Base-by-base conservation (phyloP, 2,797 vertebrate genomes). In the Alcedo atthis region DNA sequence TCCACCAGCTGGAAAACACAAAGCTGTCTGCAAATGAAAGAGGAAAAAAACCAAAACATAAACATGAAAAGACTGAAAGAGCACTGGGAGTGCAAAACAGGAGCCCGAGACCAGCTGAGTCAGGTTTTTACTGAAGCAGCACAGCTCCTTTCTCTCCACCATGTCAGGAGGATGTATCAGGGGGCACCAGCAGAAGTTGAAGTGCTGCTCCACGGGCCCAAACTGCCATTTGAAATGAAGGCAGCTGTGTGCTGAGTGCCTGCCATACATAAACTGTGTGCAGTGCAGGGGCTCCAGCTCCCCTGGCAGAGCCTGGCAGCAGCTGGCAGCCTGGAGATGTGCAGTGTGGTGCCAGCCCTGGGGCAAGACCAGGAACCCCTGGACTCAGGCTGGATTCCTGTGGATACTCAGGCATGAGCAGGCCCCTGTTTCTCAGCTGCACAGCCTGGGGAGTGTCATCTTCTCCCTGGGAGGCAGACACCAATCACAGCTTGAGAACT, bases 91-190 rank as follows among this genome's bases (percentile, higher is more conserved):
- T 3, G 15, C 40, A 61, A 42, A 73, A 25, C 16, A 63, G 19
- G 22, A 71, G 58, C 40, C 26, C 21, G 25, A 76, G 43, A 49
- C 5, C 42, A 68, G 64, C 17, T 0, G 0, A 76, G 48, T 5
- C 6, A 2, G 45, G 18, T 17, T 83, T 64, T 40, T 32, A 32
- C 1, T 3, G 18, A 53, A 68, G 53, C 53, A 25, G 24, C 2
- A 55, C 54, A 59, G 45, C 49, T 81, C n/a, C 13, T 57, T 85
- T 48, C 25, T 54, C 62, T 37, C 53, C 24, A 4, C 8, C 35
- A 59, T 46, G 30, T 0, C 0, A 35, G 32, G 20, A 71, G 16
- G 12, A 20, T 3, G 14, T 14, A 74, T 1, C 2, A 1, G 28
- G 10, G 40, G n/a, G 33, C 67, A 69, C 63, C 43, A 53, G 63